Conservation (phyloP, 35 echinoderm and acorn worm genomes). For the Diadema setosum region DNA sequence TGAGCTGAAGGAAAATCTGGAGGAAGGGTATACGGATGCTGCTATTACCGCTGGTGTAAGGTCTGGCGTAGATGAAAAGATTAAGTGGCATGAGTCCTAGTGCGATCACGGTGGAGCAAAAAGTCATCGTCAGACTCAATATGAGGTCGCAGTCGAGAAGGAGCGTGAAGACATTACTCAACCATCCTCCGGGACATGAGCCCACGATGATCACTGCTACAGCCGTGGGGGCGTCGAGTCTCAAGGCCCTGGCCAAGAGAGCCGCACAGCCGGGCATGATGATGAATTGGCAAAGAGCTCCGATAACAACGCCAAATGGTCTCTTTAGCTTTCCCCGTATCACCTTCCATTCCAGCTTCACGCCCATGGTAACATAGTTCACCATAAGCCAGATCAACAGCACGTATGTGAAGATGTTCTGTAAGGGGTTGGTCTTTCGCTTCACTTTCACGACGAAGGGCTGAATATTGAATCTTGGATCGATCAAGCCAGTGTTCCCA, state of each 20-base stretch:
- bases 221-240: conserved; percentile 23
- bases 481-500: neutral
- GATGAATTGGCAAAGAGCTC: conserved; percentile 54
- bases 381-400: conserved; percentile 27
- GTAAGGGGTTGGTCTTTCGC: neutral
- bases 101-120: conserved; percentile 54
- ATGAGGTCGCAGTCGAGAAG: conserved; percentile 64
- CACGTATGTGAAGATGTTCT: conserved; percentile 6
- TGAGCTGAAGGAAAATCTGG: neutral
- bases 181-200: conserved; percentile 68
- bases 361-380: conserved; percentile 62
- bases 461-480: neutral
- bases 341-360: conserved; percentile 27
- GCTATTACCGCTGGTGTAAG: neutral
- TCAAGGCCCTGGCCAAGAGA: conserved; percentile 15
- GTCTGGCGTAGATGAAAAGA: conserved; percentile 44
- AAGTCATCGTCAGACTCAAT: conserved; percentile 74
- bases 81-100: conserved; percentile 68
- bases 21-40: neutral
- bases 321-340: conserved; percentile 28
- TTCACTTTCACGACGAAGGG: conserved; percentile 15
- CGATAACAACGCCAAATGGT: conserved; percentile 51
- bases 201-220: conserved; percentile 51
- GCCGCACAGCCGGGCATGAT: conserved; percentile 54
- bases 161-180: conserved; percentile 65